Percentiles rank a stretch among this genome's conserved stretches.
Evolutionary conservation across 1,140 invertebrate genomes (phyloP).

Genomic region (Ridgeia piscesae): DNA sequence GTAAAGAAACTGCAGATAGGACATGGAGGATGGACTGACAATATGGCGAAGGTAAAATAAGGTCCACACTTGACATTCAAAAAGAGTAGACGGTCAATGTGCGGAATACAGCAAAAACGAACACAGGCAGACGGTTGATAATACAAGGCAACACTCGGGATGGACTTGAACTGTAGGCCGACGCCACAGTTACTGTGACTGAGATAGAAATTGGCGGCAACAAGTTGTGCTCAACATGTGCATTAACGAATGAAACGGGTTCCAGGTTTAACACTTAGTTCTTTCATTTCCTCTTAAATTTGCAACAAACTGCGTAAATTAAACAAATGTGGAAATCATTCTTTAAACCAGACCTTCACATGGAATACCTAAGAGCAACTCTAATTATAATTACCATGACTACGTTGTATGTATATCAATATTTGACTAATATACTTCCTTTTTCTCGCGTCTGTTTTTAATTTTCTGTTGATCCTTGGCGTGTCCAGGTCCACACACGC

Average conservation of each 20-base stretch:
- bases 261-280: not conserved
- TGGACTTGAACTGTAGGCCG: not conserved
- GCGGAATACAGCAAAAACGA: not conserved
- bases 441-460: too few species aligned
- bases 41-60: conserved; percentile 71
- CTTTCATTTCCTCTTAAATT: not conserved
- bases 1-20: conserved; percentile 77
- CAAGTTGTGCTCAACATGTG: too few species aligned
- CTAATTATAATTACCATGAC: too few species aligned
- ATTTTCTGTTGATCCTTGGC: too few species aligned
- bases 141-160: not conserved
- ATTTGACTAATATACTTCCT: too few species aligned
- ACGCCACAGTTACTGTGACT: not conserved
- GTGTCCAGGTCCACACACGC: too few species aligned
- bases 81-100: not conserved
- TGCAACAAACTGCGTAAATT: too few species aligned
- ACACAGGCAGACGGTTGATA: not conserved
- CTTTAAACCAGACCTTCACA: too few species aligned
- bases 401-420: too few species aligned
- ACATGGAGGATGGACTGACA: conserved; percentile 83
- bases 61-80: conserved; percentile 28
- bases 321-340: too few species aligned
- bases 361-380: too few species aligned
- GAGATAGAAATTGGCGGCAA: not conserved
- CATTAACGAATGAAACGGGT: too few species aligned